Conservation (phyloP, 2,797 vertebrate species). For the Neopelma chrysocephalum region DNA sequence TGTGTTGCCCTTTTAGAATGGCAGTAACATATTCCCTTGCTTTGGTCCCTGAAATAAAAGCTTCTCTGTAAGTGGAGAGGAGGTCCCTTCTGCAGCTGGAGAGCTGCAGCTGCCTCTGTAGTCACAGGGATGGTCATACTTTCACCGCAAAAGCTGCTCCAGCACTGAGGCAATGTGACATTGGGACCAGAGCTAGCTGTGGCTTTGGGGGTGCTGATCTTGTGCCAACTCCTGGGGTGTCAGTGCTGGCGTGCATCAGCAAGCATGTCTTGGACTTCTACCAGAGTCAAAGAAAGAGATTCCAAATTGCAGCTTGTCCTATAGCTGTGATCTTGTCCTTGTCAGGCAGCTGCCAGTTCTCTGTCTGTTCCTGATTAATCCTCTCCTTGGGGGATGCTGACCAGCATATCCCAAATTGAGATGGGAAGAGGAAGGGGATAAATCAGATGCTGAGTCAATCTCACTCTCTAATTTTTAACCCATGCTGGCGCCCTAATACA, state of each 20-base stretch:
- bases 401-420: not conserved
- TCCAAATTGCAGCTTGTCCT: not conserved
- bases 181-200: not conserved
- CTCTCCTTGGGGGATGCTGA: not conserved
- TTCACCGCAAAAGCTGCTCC: not conserved
- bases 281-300: not conserved
- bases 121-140: not conserved
- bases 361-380: conserved; percentile 4
- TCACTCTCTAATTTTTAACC: conserved; percentile 29
- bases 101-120: not conserved
- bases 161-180: not conserved
- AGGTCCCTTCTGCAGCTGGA: not conserved
- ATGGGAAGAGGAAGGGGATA: not conserved
- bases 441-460: not conserved
- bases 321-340: not conserved
- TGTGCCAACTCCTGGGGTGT: not conserved
- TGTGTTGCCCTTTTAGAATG: not conserved
- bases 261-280: not conserved
- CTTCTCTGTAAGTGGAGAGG: not conserved
- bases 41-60: not conserved
- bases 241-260: not conserved
- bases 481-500: not conserved
- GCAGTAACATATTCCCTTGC: not conserved
- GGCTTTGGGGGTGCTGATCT: not conserved
- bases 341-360: not conserved